Evolutionary conservation across 2,113 vertebrate species (phyloP).

Genomic region (Leptosomus discolor): DNA sequence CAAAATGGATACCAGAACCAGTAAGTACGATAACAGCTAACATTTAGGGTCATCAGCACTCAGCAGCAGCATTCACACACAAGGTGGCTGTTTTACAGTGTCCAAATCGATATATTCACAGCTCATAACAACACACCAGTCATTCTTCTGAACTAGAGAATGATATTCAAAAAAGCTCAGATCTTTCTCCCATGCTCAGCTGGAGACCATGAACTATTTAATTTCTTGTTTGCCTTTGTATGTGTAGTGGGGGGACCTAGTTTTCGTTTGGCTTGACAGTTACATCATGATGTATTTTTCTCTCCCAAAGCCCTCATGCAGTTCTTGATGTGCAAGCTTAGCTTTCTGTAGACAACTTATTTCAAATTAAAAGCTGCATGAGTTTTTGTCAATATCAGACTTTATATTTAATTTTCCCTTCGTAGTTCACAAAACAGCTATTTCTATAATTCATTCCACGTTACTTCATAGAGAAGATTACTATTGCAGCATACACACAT

Average conservation of each 20-base stretch:
- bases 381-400: conserved; percentile 53
- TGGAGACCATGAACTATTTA: conserved; percentile 67
- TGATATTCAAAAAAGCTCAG: conserved; percentile 45
- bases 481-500: conserved; percentile 50
- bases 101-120: conserved; percentile 22
- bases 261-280: conserved; percentile 38
- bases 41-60: not conserved
- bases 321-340: conserved; percentile 41
- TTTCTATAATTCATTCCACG: conserved; percentile 57
- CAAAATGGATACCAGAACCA: not conserved
- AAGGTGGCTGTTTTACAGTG: not conserved
- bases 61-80: not conserved
- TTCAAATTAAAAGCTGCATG: conserved; percentile 57
- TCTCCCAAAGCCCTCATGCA: conserved; percentile 1
- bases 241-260: not conserved
- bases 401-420: conserved; percentile 66
- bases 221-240: conserved; percentile 61
- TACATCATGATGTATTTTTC: conserved; percentile 25
- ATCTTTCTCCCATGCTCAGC: not conserved
- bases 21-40: not conserved
- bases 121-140: conserved; percentile 18
- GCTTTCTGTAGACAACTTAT: conserved; percentile 33
- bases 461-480: conserved; percentile 64
- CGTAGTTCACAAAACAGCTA: conserved; percentile 57
- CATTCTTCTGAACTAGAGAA: conserved; percentile 37